A percentile compares a stretch with the other conserved stretches of the same genome.
These are phyloP conservation scores for Leptodactylus fallax DNA, from an alignment of 2,797 vertebrate genomes.

Conservation along the genomic window DNA sequence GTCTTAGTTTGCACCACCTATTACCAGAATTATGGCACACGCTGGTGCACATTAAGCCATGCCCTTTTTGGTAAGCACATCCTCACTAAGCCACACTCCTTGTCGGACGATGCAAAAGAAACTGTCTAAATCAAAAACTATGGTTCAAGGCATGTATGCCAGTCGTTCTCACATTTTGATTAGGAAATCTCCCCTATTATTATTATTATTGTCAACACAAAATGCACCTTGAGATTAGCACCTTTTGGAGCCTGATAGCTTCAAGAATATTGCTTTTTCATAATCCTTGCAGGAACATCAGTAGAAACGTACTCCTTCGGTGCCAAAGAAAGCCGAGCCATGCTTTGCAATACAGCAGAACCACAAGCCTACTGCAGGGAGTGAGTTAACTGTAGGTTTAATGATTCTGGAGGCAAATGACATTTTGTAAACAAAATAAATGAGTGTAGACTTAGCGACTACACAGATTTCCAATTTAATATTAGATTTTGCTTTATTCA, in stretches of 20 bases:
- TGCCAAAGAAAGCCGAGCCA: not conserved
- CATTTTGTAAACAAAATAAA: conserved; percentile 60
- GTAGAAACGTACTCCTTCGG: not conserved
- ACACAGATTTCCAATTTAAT: conserved; percentile 62
- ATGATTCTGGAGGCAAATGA: conserved; percentile 47
- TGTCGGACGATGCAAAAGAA: too few species aligned
- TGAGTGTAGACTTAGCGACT: conserved; percentile 48
- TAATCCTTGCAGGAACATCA: not conserved
- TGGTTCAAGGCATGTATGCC: too few species aligned
- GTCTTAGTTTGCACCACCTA: too few species aligned
- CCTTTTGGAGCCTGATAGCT: not conserved
- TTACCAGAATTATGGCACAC: too few species aligned
- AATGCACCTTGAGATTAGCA: not conserved
- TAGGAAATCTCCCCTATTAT: not conserved
- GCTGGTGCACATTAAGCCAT: too few species aligned
- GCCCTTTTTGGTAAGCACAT: too few species aligned
- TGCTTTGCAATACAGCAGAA: not conserved
- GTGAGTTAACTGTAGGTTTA: conserved; percentile 46
- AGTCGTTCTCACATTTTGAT: too few species aligned
- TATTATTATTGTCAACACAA: not conserved
- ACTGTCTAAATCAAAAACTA: too few species aligned
- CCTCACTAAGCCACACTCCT: too few species aligned
- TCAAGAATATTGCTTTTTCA: conserved; percentile 13
- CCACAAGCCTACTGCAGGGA: not conserved
- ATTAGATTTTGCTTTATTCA: conserved; percentile 60